phyloP scores from a whole-genome alignment of 2,113 vertebrate genomes.

The Elachura formosa region DNA sequence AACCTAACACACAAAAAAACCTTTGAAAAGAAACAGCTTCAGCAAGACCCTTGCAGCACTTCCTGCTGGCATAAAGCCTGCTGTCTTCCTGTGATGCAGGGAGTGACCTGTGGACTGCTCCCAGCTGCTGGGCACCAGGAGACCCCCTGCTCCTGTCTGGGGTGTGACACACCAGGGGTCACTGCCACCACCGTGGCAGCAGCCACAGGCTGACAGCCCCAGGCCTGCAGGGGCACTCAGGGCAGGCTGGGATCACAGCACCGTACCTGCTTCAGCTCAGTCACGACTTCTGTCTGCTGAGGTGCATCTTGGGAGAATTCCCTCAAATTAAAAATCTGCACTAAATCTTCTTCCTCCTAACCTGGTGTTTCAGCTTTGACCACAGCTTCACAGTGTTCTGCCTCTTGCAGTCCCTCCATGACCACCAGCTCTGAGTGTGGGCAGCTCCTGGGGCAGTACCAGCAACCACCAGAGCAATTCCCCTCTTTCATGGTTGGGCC shows the following conservation, averaged over 20 bases:
- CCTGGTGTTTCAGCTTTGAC: background rate
- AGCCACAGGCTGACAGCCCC: background rate
- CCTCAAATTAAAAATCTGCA: background rate
- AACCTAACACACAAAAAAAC: background rate
- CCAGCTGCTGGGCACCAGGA: rapidly evolving
- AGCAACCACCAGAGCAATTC: background rate
- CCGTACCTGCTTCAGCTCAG: rapidly evolving
- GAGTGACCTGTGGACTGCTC: background rate
- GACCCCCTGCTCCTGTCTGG: rapidly evolving
- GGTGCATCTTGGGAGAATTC: background rate
- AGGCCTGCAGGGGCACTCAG: background rate
- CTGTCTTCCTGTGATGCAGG: background rate
- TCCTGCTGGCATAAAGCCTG: background rate
- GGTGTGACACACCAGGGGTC: background rate
- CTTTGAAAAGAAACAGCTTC: background rate
- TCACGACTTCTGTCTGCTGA: background rate
- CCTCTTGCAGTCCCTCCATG: background rate
- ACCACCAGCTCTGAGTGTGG: rapidly evolving
- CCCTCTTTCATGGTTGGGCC: background rate
- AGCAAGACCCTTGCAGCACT: background rate
- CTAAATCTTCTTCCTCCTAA: background rate
- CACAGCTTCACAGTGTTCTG: background rate
- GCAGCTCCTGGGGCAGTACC: background rate
- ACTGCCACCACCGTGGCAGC: rapidly evolving
- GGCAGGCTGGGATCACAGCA: rapidly evolving